Conservation (phyloP, 2,797 vertebrate genomes). For the Spea hammondii region DNA sequence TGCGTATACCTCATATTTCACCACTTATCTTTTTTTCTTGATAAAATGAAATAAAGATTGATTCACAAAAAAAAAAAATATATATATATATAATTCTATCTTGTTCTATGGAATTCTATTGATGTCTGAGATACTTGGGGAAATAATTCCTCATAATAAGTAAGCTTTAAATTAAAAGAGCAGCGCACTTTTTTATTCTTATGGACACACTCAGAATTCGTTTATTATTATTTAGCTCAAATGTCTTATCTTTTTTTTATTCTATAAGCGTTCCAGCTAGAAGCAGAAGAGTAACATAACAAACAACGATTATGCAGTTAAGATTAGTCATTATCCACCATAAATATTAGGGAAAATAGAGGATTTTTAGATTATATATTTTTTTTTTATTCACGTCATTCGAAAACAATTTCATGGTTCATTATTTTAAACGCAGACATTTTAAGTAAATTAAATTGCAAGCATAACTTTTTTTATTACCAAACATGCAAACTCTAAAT, state of each 20-base stretch:
- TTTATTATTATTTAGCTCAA: slow-evolving; percentile 27
- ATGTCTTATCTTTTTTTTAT: slow-evolving; percentile 9
- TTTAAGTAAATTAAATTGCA: background rate
- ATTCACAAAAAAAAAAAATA: too few species aligned
- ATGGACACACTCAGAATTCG: too few species aligned
- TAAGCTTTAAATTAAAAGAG: background rate
- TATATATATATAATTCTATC: background rate
- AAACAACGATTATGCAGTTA: background rate
- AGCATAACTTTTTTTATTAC: background rate
- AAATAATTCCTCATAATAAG: background rate
- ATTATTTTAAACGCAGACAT: background rate
- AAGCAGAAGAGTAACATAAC: background rate
- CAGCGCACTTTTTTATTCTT: background rate
- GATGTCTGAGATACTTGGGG: background rate
- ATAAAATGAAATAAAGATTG: too few species aligned
- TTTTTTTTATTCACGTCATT: background rate
- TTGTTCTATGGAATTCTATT: background rate
- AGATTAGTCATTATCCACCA: background rate
- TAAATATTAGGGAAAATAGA: background rate
- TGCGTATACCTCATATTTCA: too few species aligned
- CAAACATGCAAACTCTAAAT: background rate
- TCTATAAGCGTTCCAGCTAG: background rate
- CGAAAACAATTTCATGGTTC: background rate
- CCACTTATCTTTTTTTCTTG: too few species aligned
- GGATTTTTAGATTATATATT: background rate